A percentile compares a stretch with the other conserved stretches of the same genome.
Conservation (phyloP, 2,113 vertebrate species). For the Grallaria varia region DNA sequence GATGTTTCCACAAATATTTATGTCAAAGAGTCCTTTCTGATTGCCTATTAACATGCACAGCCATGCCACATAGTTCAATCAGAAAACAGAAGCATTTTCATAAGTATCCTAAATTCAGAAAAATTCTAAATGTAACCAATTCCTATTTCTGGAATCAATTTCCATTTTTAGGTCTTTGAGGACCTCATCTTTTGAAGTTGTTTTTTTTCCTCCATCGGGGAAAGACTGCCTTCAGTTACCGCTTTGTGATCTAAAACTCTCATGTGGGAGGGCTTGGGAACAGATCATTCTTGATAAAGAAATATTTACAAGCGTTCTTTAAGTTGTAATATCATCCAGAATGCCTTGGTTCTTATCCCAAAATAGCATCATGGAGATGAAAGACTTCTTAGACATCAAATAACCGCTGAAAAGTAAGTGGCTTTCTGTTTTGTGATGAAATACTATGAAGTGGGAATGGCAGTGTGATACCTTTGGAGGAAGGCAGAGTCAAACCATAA, state of each 20-base stretch:
- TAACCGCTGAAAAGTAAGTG: neutral
- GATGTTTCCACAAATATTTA: neutral
- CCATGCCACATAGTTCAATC: neutral
- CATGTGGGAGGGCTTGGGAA: neutral
- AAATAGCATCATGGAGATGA: neutral
- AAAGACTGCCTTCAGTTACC: neutral
- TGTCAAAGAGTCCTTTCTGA: neutral
- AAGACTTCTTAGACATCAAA: neutral
- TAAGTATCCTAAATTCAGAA: neutral
- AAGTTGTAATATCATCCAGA: neutral
- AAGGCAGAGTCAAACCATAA: constrained; percentile 33
- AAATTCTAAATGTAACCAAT: neutral
- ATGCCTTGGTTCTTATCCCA: neutral
- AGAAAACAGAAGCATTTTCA: neutral
- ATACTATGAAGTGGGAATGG: constrained; percentile 1
- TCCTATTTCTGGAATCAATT: neutral
- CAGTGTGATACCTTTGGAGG: constrained; percentile 9
- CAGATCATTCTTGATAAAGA: neutral
- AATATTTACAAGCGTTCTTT: neutral
- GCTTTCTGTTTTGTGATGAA: neutral
- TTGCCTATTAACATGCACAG: neutral
- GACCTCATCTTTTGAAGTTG: neutral
- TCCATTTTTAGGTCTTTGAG: neutral
- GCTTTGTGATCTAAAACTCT: neutral
- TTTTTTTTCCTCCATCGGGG: neutral